A percentile compares a stretch with the other conserved stretches of the same genome.
These are phyloP conservation scores for Belonocnema kinseyi DNA, from an alignment of 1,140 invertebrate genomes.

Conservation along the genomic window DNA sequence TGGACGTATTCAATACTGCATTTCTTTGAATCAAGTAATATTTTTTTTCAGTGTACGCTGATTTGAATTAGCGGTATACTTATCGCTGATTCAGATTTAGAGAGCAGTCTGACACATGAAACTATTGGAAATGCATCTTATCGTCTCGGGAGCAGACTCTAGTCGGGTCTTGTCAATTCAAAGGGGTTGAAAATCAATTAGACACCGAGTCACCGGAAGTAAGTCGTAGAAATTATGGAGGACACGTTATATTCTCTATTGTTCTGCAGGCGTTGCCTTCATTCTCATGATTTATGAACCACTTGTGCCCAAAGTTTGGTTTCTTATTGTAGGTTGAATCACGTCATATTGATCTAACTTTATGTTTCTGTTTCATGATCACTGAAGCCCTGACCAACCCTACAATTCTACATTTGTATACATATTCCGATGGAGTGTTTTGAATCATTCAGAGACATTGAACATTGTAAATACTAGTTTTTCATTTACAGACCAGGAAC, in stretches of 20 bases:
- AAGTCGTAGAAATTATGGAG: constrained; percentile 58
- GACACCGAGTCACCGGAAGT: constrained; percentile 60
- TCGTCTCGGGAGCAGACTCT: constrained; percentile 40
- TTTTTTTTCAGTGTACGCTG: too few species aligned
- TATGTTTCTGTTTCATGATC: too few species aligned
- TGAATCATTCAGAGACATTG: too few species aligned
- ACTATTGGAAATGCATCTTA: constrained; percentile 35
- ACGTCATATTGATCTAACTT: background rate
- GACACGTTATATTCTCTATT: constrained; percentile 59
- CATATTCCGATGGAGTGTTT: too few species aligned
- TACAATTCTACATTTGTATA: too few species aligned
- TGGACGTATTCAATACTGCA: too few species aligned
- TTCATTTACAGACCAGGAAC: too few species aligned
- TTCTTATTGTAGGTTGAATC: constrained; percentile 10
- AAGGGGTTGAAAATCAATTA: constrained; percentile 65
- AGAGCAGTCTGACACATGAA: background rate
- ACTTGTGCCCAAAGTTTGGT: constrained; percentile 57
- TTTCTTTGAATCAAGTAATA: too few species aligned
- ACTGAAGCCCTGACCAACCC: too few species aligned
- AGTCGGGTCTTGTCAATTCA: constrained; percentile 48
- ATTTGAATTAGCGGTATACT: too few species aligned
- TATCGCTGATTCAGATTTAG: too few species aligned
- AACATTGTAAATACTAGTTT: too few species aligned
- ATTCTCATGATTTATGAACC: constrained; percentile 62
- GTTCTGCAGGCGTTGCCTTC: constrained; percentile 61